Evolutionary conservation across 2,888 invertebrate species (phyloP), one percentile per base, ranked within the genome.

Genomic region (Carcina quercana): DNA sequence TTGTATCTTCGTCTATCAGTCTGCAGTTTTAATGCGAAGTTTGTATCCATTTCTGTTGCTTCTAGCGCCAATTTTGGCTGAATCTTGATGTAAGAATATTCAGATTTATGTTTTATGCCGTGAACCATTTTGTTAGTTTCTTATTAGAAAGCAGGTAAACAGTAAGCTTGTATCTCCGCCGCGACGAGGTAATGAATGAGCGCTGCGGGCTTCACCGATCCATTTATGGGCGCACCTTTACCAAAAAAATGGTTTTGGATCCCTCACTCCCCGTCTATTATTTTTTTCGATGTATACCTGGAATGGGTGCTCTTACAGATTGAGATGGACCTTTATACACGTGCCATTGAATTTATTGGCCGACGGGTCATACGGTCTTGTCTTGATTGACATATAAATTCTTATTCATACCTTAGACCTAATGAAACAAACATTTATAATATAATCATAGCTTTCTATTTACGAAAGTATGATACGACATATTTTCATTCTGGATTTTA

Each of bases 1-100:
- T 86, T 91, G 47, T 91, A 90, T 60, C 43, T 88, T 88, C 57
- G 88, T 88, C 57, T 87, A 87, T 82, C 79, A 25, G 69, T 62
- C 32, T 67, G 61, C 32, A 71, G 40, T 30, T 75, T 69, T 47
- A 63, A 47, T 10, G 50, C 45, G 22, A 52, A 38, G 35, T 55
- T n/a, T n/a, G n/a, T n/a, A n/a, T n/a, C n/a, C n/a, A n/a, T n/a
- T n/a, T n/a, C n/a, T 28, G 87, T 86, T 14, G 87, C 87, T 34
- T 87, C 74, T 1, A 86, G 74, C 45, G 86, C 79, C 82, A 70
- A 57, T 44, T 54, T 71, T 12, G 64, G 60, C 14, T 69, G 59
- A 31, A 43, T 62, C 25, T 52, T 53, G 29, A 15, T 8, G 25
- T 29, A 25, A 12, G 4, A 20, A 15, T 25, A 13, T 8, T 13